phyloP scores from a whole-genome alignment of 92 coral and sea anemone species.

The Muricea muricata region DNA sequence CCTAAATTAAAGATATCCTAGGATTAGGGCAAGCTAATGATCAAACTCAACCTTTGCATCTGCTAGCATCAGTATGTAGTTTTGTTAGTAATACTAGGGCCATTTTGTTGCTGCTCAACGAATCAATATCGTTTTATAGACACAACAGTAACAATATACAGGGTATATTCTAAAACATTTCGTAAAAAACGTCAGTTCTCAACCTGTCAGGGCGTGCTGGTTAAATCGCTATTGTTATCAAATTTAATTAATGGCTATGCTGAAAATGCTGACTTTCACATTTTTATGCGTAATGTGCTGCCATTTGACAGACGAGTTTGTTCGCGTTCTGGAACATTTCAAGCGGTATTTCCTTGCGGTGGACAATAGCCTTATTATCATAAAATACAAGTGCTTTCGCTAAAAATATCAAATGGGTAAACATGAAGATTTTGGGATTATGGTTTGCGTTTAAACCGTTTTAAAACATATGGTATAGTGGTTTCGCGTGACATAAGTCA shows the following conservation, averaged over 20 bases:
- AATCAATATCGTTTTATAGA: background rate
- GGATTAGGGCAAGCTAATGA: too few species aligned
- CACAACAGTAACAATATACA: background rate
- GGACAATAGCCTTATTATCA: background rate
- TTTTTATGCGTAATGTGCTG: background rate
- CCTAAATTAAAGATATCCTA: too few species aligned
- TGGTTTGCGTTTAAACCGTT: constrained; percentile 2
- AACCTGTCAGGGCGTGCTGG: constrained; percentile 15
- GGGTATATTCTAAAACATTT: background rate
- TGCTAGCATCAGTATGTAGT: too few species aligned
- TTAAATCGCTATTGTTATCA: background rate
- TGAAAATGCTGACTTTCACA: constrained; percentile 11
- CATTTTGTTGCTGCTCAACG: background rate
- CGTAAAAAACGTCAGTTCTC: background rate
- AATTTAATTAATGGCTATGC: background rate
- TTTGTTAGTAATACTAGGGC: too few species aligned
- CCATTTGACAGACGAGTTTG: background rate
- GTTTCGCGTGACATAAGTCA: constrained; percentile 11
- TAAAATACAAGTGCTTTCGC: background rate
- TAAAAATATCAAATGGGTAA: background rate
- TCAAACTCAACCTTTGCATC: too few species aligned
- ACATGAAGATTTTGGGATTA: background rate
- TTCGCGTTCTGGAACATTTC: constrained; percentile 17
- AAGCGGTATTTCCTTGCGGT: background rate
- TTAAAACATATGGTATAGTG: background rate